Evolutionary conservation across 1,140 invertebrate genomes (phyloP).

Genomic region (Sitophilus oryzae): DNA sequence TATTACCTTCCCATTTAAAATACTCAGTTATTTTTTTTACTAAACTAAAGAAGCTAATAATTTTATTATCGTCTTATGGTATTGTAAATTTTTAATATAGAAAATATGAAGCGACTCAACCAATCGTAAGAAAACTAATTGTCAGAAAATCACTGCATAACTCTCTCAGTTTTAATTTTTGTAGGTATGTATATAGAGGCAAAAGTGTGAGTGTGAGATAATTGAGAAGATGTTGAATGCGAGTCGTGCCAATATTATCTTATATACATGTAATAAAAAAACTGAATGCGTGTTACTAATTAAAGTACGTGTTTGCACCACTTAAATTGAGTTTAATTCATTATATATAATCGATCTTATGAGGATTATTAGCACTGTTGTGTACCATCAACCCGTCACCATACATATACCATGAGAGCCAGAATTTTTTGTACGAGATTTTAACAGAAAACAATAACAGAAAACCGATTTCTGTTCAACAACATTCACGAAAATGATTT

Average conservation of each 20-base stretch:
- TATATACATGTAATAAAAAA: constrained; percentile 23
- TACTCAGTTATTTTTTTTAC: background rate
- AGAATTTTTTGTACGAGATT: background rate
- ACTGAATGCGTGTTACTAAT: constrained; percentile 18
- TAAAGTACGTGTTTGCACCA: constrained; percentile 24
- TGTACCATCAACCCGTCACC: background rate
- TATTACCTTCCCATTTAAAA: background rate
- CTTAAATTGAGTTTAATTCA: constrained; percentile 10
- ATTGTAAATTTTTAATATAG: too few relatives aligned
- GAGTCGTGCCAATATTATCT: constrained; percentile 25
- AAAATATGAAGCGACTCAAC: too few relatives aligned
- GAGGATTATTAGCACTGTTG: constrained; percentile 8
- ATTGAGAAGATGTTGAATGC: constrained; percentile 8
- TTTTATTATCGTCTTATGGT: too few relatives aligned
- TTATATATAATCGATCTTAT: constrained; percentile 13
- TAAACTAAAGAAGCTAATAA: too few relatives aligned
- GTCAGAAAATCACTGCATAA: constrained; percentile 1
- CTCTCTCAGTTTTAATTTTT: constrained; percentile 10
- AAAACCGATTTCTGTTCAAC: too few relatives aligned
- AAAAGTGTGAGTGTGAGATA: constrained; percentile 6
- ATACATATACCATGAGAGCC: background rate
- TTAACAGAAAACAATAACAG: too few relatives aligned
- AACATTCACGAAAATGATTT: too few relatives aligned
- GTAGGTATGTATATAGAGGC: constrained; percentile 26
- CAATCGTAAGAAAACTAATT: background rate